phyloP scores from a whole-genome alignment of 2,113 vertebrate genomes.

The Pica pica region DNA sequence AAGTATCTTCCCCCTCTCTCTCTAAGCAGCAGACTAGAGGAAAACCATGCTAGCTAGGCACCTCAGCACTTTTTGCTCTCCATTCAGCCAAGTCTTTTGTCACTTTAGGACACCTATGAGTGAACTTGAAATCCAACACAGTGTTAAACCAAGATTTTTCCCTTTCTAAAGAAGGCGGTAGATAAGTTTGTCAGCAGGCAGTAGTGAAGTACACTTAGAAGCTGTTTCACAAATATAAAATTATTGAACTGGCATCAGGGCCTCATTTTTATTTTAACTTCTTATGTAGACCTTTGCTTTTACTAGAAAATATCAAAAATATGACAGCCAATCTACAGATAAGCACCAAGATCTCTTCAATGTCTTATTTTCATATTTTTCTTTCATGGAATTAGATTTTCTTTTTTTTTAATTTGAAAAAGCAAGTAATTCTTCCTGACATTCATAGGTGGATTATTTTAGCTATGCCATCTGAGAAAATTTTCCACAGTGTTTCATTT shows the following conservation, averaged over 20 bases:
- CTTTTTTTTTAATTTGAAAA: not conserved
- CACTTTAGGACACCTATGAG: not conserved
- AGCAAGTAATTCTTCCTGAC: not conserved
- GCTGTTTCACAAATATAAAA: not conserved
- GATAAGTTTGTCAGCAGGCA: not conserved
- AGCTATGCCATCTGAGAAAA: not conserved
- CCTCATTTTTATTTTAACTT: not conserved
- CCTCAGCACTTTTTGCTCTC: not conserved
- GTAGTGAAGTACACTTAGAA: not conserved
- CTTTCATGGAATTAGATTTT: not conserved
- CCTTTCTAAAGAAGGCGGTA: not conserved
- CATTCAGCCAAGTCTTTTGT: not conserved
- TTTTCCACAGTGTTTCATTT: slow-evolving; percentile 17
- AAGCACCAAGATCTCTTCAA: not conserved
- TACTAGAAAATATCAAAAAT: not conserved
- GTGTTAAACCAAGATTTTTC: not conserved
- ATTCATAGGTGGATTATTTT: not conserved
- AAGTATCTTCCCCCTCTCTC: not conserved
- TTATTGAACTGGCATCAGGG: not conserved
- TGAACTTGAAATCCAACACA: not conserved
- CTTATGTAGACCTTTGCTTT: not conserved
- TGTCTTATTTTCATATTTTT: not conserved
- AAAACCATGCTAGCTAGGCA: not conserved
- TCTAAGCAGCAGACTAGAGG: not conserved
- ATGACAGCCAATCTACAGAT: not conserved